These are phyloP conservation scores for Carollia perspicillata DNA, from an alignment of 2,113 vertebrate genomes.

Conservation along the genomic window DNA sequence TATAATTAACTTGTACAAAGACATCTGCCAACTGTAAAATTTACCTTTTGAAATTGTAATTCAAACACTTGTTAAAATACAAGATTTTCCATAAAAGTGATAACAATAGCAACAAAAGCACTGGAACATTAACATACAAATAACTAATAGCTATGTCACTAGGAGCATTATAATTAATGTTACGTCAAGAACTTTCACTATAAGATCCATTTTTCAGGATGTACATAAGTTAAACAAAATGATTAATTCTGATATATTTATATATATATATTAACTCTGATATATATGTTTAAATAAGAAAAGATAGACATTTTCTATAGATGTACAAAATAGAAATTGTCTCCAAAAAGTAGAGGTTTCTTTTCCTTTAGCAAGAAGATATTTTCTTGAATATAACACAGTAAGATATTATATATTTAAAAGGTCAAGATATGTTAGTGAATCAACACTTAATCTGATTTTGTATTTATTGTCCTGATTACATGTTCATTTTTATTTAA, in stretches of 20 bases:
- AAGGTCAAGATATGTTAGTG: not conserved
- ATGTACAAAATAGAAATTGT: not conserved
- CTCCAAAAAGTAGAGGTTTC: not conserved
- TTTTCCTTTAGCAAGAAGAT: not conserved
- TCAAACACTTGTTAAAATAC: slow-evolving; percentile 76
- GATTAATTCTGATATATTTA: slow-evolving; percentile 13
- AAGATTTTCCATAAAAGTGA: slow-evolving; percentile 75
- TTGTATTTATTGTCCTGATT: not conserved
- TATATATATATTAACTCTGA: too few relatives aligned
- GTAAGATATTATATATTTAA: not conserved
- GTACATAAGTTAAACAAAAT: slow-evolving; percentile 61
- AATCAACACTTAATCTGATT: not conserved
- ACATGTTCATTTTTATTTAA: not conserved
- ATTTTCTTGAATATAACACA: not conserved
- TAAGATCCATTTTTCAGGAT: slow-evolving; percentile 59
- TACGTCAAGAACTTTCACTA: slow-evolving; percentile 71
- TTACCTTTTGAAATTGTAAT: slow-evolving; percentile 66
- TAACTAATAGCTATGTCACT: slow-evolving; percentile 64
- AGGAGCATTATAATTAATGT: slow-evolving; percentile 70
- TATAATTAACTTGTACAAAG: slow-evolving; percentile 77
- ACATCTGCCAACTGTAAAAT: slow-evolving; percentile 67
- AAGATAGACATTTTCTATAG: not conserved
- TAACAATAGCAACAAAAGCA: slow-evolving; percentile 76
- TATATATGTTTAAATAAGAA: not conserved
- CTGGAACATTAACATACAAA: slow-evolving; percentile 71